phyloP scores from a whole-genome alignment of 2,797 vertebrate species.

The Peromyscus melanophrys region DNA sequence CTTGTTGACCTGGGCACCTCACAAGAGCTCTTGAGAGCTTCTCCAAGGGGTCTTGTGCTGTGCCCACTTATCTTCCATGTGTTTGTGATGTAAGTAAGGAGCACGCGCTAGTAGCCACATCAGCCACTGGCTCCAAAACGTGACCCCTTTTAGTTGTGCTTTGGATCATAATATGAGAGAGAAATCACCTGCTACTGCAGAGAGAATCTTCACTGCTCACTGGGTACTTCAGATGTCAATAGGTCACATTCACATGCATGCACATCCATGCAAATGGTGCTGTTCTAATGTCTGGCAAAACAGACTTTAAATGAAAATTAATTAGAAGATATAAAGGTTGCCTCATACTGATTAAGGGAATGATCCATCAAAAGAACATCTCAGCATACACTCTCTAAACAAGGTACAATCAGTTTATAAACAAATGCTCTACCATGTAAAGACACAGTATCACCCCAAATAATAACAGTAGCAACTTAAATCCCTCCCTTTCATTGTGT shows the following conservation, averaged over 20 bases:
- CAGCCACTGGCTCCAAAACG: not conserved
- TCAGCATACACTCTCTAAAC: not conserved
- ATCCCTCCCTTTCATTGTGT: not conserved
- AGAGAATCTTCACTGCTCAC: conserved; percentile 38
- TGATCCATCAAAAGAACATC: not conserved
- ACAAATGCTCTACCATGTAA: not conserved
- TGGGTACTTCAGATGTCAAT: not conserved
- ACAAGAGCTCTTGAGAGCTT: not conserved
- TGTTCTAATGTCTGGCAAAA: not conserved
- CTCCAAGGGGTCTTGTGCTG: not conserved
- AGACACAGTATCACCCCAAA: not conserved
- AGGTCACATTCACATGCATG: conserved; percentile 7
- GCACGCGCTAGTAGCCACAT: not conserved
- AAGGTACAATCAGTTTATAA: not conserved
- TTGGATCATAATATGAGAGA: not conserved
- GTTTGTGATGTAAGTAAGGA: not conserved
- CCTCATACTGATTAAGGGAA: not conserved
- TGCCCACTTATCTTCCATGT: not conserved
- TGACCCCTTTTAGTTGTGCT: not conserved
- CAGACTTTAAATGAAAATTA: not conserved
- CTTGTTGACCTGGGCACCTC: not conserved
- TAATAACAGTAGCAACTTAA: not conserved
- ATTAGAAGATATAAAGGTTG: not conserved
- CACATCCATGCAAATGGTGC: not conserved
- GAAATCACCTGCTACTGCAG: not conserved